A percentile compares a stretch with the other conserved stretches of the same genome.
phyloP scores from a whole-genome alignment of 2,888 invertebrate genomes.

The Lagria hirta region DNA sequence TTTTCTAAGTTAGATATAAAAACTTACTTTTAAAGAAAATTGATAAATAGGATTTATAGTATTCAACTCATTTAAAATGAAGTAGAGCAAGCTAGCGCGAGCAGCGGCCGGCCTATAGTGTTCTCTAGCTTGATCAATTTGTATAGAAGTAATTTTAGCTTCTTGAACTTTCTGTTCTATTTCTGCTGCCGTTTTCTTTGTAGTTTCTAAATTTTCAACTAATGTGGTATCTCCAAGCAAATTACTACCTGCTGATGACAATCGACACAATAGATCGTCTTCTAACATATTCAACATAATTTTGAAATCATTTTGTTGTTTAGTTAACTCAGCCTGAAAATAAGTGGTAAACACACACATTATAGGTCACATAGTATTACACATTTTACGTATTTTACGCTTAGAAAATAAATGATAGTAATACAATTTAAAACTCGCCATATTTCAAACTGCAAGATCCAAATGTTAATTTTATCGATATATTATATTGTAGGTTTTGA shows the following conservation, averaged over 20 bases:
- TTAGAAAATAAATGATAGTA: too few species aligned
- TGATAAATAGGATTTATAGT: slow-evolving; percentile 97
- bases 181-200: slow-evolving; percentile 93
- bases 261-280: slow-evolving; percentile 85
- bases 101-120: slow-evolving; percentile 86
- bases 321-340: slow-evolving; percentile 80
- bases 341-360: too few species aligned
- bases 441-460: too few species aligned
- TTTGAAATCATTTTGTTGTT: slow-evolving; percentile 96
- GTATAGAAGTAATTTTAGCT: slow-evolving; percentile 86
- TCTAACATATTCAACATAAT: slow-evolving; percentile 90
- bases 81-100: slow-evolving; percentile 89
- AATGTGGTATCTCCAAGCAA: slow-evolving; percentile 92
- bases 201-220: slow-evolving; percentile 94
- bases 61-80: slow-evolving; percentile 92
- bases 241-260: slow-evolving; percentile 91
- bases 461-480: too few species aligned
- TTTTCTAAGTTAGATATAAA: too few species aligned
- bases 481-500: too few species aligned
- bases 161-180: slow-evolving; percentile 91
- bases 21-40: slow-evolving; percentile 91
- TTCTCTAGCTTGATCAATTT: slow-evolving; percentile 93
- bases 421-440: too few species aligned
- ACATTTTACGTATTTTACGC: too few species aligned
- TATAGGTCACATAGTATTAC: too few species aligned